Percentiles rank a stretch among this genome's conserved stretches.
Conservation (phyloP, 2,888 invertebrate genomes). For the Herminia tarsipennalis region DNA sequence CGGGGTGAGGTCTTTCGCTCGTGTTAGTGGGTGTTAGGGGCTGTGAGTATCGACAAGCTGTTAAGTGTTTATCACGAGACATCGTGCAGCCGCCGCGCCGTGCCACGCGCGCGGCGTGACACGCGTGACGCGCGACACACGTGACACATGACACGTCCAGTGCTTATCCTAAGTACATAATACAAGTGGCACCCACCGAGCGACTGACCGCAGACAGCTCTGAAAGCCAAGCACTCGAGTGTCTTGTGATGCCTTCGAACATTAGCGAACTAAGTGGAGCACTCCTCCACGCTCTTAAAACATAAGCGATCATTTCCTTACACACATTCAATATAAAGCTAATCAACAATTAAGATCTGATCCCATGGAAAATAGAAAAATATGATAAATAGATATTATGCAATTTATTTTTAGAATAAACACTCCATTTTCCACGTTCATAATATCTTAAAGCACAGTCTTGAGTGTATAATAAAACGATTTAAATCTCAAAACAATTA, state of each 20-base stretch:
- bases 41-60: slow-evolving; percentile 64
- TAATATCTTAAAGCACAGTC: slow-evolving; percentile 43
- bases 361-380: slow-evolving; percentile 76
- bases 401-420: slow-evolving; percentile 60
- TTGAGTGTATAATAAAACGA: slow-evolving; percentile 34
- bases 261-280: slow-evolving; percentile 48
- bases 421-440: slow-evolving; percentile 70
- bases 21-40: slow-evolving; percentile 65
- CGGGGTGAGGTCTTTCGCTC: slow-evolving; percentile 36
- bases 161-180: slow-evolving; percentile 31
- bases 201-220: slow-evolving; percentile 39
- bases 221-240: slow-evolving; percentile 32
- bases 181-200: slow-evolving; percentile 53
- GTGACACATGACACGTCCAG: slow-evolving; percentile 23
- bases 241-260: slow-evolving; percentile 42
- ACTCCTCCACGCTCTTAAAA: slow-evolving; percentile 58
- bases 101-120: not conserved
- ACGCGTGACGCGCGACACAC: slow-evolving; percentile 13
- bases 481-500: slow-evolving; percentile 28
- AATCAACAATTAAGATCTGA: slow-evolving; percentile 29
- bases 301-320: slow-evolving; percentile 54
- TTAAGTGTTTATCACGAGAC: slow-evolving; percentile 49
- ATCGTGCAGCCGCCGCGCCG: too few species aligned
- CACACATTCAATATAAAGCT: slow-evolving; percentile 39
- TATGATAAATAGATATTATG: slow-evolving; percentile 59